These are phyloP conservation scores for Mungos mungo DNA, from an alignment of 2,113 vertebrate genomes.

Conservation along the genomic window DNA sequence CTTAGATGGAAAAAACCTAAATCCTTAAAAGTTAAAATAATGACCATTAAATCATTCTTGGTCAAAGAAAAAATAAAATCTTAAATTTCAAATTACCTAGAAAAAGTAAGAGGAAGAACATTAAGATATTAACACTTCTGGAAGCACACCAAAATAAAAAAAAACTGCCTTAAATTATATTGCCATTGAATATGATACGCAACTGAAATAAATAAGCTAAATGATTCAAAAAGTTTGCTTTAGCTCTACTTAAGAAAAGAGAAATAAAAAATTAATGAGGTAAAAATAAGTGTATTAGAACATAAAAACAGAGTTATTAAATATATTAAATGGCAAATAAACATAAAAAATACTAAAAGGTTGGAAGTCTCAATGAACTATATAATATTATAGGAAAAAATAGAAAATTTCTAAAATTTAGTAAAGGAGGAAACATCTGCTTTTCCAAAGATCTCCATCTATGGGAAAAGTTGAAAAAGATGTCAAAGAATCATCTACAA, in stretches of 20 bases:
- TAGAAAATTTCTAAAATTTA: conserved; percentile 22
- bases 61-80: neutral
- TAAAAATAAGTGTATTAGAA: conserved; percentile 36
- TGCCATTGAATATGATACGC: neutral
- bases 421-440: neutral
- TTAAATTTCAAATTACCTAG: conserved; percentile 13
- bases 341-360: neutral
- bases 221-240: neutral
- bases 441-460: conserved; percentile 13
- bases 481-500: conserved; percentile 17
- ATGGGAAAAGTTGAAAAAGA: neutral
- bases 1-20: neutral
- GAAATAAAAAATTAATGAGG: neutral
- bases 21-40: conserved; percentile 45
- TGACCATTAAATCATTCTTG: neutral
- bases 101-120: neutral
- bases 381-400: neutral
- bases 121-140: neutral
- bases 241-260: neutral
- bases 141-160: conserved; percentile 41
- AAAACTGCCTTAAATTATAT: neutral
- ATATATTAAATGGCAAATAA: neutral
- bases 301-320: neutral
- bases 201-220: conserved; percentile 5
- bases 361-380: conserved; percentile 39